Conservation (phyloP, 2,888 invertebrate species). For the Tridacna crocea region DNA sequence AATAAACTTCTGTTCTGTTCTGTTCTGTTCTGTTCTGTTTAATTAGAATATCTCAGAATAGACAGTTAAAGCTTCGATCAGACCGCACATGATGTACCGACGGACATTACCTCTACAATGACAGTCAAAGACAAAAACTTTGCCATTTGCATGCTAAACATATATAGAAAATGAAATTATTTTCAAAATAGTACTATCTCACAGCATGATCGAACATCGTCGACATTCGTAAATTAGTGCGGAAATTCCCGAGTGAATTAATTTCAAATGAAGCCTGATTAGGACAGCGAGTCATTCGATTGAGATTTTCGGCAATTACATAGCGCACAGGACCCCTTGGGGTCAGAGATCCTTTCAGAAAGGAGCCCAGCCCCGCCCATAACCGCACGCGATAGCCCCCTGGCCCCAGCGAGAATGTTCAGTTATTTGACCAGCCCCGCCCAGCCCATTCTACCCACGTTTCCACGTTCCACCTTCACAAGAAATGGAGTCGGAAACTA, state of each 20-base stretch:
- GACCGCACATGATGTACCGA: no score
- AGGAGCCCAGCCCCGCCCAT: conserved; percentile 3
- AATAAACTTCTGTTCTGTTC: no score
- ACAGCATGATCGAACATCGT: background rate
- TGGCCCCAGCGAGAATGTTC: background rate
- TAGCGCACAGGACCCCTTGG: conserved; percentile 8
- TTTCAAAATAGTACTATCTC: background rate
- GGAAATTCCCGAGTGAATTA: conserved; percentile 27
- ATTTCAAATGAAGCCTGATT: conserved; percentile 7
- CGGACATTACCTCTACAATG: no score
- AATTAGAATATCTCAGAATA: no score
- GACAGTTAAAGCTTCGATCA: no score
- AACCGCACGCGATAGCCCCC: conserved; percentile 21
- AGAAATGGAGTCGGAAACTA: conserved; percentile 8
- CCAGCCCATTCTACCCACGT: conserved; percentile 2
- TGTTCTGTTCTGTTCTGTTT: no score
- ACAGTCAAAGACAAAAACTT: no score
- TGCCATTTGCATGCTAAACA: no score
- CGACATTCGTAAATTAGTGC: conserved; percentile 11
- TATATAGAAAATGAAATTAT: no score
- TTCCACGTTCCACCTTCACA: conserved; percentile 13
- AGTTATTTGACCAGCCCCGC: conserved; percentile 17
- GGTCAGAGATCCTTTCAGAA: conserved; percentile 8
- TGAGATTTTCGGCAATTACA: background rate
- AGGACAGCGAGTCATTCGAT: background rate